phyloP scores from a whole-genome alignment of 2,113 vertebrate genomes.

The Turdus rufiventris region DNA sequence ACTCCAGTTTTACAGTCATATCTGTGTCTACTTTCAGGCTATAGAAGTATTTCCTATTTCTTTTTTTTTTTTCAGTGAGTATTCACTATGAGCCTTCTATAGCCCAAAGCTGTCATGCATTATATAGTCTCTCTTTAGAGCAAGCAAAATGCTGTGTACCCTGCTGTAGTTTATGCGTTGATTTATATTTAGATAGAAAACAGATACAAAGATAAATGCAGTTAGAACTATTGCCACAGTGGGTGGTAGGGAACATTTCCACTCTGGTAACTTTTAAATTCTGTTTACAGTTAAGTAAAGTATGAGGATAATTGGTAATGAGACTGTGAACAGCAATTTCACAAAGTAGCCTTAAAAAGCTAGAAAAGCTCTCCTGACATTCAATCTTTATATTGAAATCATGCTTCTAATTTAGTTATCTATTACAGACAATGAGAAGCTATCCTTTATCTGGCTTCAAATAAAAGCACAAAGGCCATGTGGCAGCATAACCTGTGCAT shows the following conservation, averaged over 20 bases:
- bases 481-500: background rate
- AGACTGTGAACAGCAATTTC: background rate
- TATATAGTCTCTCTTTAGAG: background rate
- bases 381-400: background rate
- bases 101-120: background rate
- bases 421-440: fast-evolving
- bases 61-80: background rate
- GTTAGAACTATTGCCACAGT: background rate
- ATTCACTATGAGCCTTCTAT: background rate
- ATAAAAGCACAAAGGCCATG: background rate
- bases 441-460: background rate
- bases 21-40: background rate
- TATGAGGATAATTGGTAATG: background rate
- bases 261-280: background rate
- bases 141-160: background rate
- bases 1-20: background rate
- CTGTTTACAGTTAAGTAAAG: background rate
- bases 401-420: background rate
- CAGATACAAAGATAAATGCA: background rate
- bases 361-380: background rate
- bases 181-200: background rate
- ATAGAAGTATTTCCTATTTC: background rate
- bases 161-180: background rate
- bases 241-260: background rate
- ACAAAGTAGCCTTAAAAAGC: background rate